A percentile compares a stretch with the other conserved stretches of the same genome.
phyloP scores from a whole-genome alignment of 1,140 invertebrate species.

The Euura lappo region DNA sequence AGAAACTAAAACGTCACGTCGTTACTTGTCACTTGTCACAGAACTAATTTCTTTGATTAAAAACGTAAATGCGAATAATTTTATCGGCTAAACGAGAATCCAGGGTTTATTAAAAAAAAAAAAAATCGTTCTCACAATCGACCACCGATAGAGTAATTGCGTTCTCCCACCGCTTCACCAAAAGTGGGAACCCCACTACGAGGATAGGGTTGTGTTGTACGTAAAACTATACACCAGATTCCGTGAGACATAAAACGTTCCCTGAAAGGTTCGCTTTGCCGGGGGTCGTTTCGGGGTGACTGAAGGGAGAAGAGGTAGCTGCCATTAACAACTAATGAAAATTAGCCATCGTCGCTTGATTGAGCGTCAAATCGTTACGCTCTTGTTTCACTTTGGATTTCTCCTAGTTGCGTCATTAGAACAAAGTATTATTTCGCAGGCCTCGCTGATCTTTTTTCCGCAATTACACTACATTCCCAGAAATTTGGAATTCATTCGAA shows the following conservation, averaged over 20 bases:
- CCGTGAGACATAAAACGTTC: slow-evolving; percentile 4
- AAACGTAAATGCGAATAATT: no score
- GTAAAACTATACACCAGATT: not conserved
- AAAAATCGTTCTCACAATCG: no score
- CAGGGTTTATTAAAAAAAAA: no score
- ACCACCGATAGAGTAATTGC: no score
- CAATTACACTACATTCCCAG: no score
- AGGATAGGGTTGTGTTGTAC: no score
- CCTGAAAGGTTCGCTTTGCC: slow-evolving; percentile 9
- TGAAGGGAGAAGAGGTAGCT: slow-evolving; percentile 26
- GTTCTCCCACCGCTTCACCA: no score
- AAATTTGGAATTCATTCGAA: no score
- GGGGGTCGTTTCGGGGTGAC: slow-evolving; percentile 19
- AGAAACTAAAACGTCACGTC: not conserved
- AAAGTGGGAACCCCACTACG: no score
- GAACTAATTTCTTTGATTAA: no score
- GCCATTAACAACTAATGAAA: slow-evolving; percentile 62
- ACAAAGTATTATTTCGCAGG: not conserved
- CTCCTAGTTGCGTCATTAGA: not conserved
- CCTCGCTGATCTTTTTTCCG: not conserved
- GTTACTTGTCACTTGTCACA: no score
- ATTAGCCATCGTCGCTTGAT: slow-evolving; percentile 62
- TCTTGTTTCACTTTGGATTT: slow-evolving; percentile 45
- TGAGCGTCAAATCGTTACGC: slow-evolving; percentile 61
- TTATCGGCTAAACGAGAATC: no score